Evolutionary conservation across 1,140 invertebrate genomes (phyloP).

Genomic region (Lasioglossum baleicum): DNA sequence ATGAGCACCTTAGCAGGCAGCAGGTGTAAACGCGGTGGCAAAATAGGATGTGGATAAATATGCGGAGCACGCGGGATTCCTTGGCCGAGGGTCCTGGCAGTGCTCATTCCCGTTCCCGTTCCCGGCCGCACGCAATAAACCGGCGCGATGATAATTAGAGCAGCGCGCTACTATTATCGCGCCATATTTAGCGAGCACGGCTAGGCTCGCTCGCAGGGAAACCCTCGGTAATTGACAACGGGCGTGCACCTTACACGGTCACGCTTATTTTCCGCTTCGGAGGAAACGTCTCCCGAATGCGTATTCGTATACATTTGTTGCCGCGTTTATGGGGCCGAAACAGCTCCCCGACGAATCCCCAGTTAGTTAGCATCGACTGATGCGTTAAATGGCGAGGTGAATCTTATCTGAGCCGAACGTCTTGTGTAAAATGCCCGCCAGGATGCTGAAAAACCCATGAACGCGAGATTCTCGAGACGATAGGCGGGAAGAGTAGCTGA

Average conservation of each 20-base stretch:
- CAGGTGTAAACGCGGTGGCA: conserved; percentile 57
- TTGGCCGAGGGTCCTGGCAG: conserved; percentile 1
- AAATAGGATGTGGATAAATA: conserved; percentile 58
- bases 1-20: conserved; percentile 26
- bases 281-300: conserved; percentile 27
- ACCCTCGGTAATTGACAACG: conserved; percentile 52
- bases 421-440: background rate
- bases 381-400: background rate
- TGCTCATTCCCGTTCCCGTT: background rate
- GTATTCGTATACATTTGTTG: conserved; percentile 19
- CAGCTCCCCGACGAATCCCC: background rate
- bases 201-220: conserved; percentile 10
- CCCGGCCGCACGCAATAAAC: conserved; percentile 40
- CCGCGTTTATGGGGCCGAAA: background rate
- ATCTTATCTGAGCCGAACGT: background rate
- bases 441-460: background rate
- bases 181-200: conserved; percentile 48
- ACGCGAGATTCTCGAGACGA: background rate
- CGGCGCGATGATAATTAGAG: conserved; percentile 55
- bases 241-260: conserved; percentile 30
- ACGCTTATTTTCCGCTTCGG: conserved; percentile 53
- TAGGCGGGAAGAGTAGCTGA: background rate
- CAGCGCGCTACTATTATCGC: conserved; percentile 46
- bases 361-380: no score
- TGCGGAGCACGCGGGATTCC: conserved; percentile 35